Evolutionary conservation across 2,113 vertebrate genomes (phyloP), one percentile per base, ranked within the genome.

Genomic region (Gadus macrocephalus): DNA sequence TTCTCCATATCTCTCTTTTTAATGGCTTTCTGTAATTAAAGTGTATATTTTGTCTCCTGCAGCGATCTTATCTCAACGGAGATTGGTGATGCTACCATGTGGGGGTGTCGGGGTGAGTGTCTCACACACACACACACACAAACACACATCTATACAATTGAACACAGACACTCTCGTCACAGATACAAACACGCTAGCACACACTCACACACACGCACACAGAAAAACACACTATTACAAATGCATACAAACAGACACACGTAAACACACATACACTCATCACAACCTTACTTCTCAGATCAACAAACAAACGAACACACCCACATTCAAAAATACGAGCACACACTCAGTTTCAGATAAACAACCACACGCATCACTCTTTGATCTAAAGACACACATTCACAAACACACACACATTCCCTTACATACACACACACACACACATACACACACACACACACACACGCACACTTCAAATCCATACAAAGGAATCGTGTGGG

Each of bases 91-190:
- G 93, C 85, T 98, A 77, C 95, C 95, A 64, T 98, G 96, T 17
- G 95, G 96, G 76, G 96, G 95, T 53, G 88, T 95, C 62, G 96
- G 96, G 92, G 96, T 98, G 85, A 95, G 95, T 92, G 64, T 22
- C 22, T 62, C 12, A 22, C 53, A 66, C 49, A 42, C 17, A 71
- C 49, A 59, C 62, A 31, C 65, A 49, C 70, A n/a, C 64, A 42
- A 4, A 35, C 31, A 35, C 31, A 35, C 31, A 35, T 35, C 31
- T 35, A 35, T 7, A 35, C 6, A 35, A 2, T 5, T 35, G 6
- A 35, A 35, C 31, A 35, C 4, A 35, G 4, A 35, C 31, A 35
- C 31, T 35, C 31, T 6, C 31, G 31, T 35, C 31, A 35, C 31
- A 35, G 31, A 35, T 35, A 1, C 31, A 35, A 35, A 35, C 31